Percentiles rank a stretch among this genome's conserved stretches.
Evolutionary conservation across 2,797 vertebrate species (phyloP).

Genomic region (Allobates femoralis): DNA sequence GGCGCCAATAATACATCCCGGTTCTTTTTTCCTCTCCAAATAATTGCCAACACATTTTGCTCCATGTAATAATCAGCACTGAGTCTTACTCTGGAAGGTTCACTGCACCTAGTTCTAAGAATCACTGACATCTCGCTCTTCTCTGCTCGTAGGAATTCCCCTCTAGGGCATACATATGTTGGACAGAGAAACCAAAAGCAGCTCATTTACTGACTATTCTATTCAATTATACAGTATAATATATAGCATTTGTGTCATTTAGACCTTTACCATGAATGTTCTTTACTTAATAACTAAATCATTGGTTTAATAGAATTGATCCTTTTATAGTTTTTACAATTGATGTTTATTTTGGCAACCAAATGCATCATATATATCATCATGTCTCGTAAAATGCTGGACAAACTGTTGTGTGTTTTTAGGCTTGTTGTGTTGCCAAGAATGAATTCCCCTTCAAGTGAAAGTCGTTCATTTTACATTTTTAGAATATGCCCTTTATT

Average conservation of each 20-base stretch:
- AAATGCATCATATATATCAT: neutral
- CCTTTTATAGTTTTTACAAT: neutral
- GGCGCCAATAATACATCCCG: slow-evolving; percentile 41
- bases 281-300: slow-evolving; percentile 25
- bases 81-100: slow-evolving; percentile 39
- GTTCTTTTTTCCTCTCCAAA: slow-evolving; percentile 33
- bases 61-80: slow-evolving; percentile 49
- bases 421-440: neutral
- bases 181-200: slow-evolving; percentile 35
- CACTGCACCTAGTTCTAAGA: slow-evolving; percentile 57
- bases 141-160: slow-evolving; percentile 43
- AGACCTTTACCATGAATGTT: neutral
- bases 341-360: slow-evolving; percentile 4
- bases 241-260: slow-evolving; percentile 20
- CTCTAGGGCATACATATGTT: slow-evolving; percentile 55
- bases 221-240: slow-evolving; percentile 15
- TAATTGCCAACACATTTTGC: slow-evolving; percentile 56
- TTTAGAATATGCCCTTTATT: neutral
- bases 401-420: neutral
- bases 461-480: neutral
- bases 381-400: neutral
- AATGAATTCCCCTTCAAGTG: neutral
- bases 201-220: slow-evolving; percentile 36
- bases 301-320: slow-evolving; percentile 7
- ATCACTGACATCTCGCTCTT: slow-evolving; percentile 49